Conservation (phyloP, 2,888 invertebrate genomes). For the Chalcis sispes region DNA sequence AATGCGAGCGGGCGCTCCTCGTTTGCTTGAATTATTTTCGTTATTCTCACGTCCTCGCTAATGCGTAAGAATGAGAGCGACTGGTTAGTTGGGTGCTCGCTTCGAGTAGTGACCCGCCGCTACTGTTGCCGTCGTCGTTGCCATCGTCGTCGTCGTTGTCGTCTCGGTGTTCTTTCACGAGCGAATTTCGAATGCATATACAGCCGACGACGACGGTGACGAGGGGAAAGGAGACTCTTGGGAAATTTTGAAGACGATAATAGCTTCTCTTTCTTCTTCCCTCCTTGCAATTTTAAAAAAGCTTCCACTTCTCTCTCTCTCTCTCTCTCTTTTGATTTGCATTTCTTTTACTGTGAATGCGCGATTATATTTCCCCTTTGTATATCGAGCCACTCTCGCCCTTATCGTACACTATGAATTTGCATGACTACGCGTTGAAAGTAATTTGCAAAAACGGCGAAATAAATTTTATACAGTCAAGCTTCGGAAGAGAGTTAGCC, state of each 20-base stretch:
- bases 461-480: too few species aligned
- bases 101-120: conserved; percentile 19
- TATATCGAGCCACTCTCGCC: not conserved
- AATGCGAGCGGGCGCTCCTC: not conserved
- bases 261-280: not conserved
- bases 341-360: conserved; percentile 20
- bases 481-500: too few species aligned
- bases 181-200: conserved; percentile 22
- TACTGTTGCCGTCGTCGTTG: not conserved
- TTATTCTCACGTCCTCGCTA: conserved; percentile 55
- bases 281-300: conserved; percentile 5
- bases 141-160: not conserved
- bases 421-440: not conserved
- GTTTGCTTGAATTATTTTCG: conserved; percentile 49
- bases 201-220: not conserved
- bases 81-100: conserved; percentile 20
- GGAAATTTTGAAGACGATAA: conserved; percentile 49
- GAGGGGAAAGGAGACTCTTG: conserved; percentile 37
- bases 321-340: conserved; percentile 13
- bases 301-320: not conserved
- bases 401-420: not conserved
- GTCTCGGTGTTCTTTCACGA: conserved; percentile 36
- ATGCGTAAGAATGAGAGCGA: conserved; percentile 51
- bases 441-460: not conserved
- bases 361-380: not conserved